These are phyloP conservation scores for Oreocharis arfaki DNA, from an alignment of 2,113 vertebrate species.

Conservation along the genomic window DNA sequence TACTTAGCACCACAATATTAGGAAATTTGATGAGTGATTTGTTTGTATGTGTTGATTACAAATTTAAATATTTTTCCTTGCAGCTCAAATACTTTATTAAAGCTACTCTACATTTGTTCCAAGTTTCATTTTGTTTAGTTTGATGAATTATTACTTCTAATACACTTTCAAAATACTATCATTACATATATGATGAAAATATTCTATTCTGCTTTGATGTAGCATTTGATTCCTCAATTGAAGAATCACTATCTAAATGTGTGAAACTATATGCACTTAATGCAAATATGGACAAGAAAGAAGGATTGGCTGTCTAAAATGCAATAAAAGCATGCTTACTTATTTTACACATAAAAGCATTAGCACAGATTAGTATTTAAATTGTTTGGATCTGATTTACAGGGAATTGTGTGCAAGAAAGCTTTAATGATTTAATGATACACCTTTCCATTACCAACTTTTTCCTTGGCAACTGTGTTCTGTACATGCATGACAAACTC, in stretches of 20 bases:
- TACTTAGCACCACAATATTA: not conserved
- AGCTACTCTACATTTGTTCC: not conserved
- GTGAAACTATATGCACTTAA: conserved; percentile 12
- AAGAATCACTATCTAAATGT: not conserved
- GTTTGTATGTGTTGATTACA: not conserved
- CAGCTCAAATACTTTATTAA: not conserved
- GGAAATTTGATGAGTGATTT: not conserved
- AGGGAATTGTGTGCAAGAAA: not conserved
- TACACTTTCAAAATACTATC: not conserved
- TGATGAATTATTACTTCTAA: conserved; percentile 16
- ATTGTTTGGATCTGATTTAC: not conserved
- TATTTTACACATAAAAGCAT: not conserved
- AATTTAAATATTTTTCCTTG: not conserved
- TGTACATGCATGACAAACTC: not conserved
- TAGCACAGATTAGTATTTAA: not conserved
- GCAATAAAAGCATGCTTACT: not conserved
- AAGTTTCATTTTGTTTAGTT: conserved; percentile 21
- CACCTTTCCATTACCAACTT: not conserved
- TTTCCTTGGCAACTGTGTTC: not conserved
- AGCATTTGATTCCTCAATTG: not conserved
- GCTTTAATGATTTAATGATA: not conserved
- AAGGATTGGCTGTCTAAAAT: not conserved
- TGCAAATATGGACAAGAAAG: not conserved
- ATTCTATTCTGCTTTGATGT: conserved; percentile 13
- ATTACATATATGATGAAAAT: conserved; percentile 6